These are phyloP conservation scores for Neoascia interrupta DNA, from an alignment of 2,888 invertebrate genomes.

Conservation along the genomic window DNA sequence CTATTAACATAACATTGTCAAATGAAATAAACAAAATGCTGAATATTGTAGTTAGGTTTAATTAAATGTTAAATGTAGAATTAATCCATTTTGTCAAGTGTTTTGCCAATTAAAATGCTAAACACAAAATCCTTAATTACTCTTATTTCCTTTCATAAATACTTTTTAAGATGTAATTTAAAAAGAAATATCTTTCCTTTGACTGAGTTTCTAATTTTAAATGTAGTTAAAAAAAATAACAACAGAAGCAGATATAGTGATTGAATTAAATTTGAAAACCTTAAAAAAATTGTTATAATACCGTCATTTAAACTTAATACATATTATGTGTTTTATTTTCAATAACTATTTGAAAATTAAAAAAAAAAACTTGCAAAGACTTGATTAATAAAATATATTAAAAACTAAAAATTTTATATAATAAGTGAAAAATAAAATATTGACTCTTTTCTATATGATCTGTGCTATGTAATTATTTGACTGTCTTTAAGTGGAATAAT, in stretches of 20 bases:
- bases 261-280: slow-evolving; percentile 27
- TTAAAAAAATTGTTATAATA: background rate
- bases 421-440: background rate
- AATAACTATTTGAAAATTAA: slow-evolving; percentile 9
- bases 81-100: slow-evolving; percentile 16
- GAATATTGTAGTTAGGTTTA: slow-evolving; percentile 54
- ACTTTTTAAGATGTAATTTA: background rate
- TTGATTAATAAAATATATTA: slow-evolving; percentile 25
- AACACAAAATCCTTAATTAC: background rate
- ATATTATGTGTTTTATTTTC: background rate
- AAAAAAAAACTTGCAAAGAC: slow-evolving; percentile 24
- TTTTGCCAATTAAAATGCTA: slow-evolving; percentile 20
- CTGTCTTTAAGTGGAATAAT: slow-evolving; percentile 13
- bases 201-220: slow-evolving; percentile 28
- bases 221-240: slow-evolving; percentile 11
- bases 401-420: background rate
- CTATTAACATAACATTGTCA: no score
- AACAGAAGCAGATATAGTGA: no score
- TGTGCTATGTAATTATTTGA: slow-evolving; percentile 42
- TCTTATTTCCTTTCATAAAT: slow-evolving; percentile 1
- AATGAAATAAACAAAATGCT: slow-evolving; percentile 35
- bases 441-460: slow-evolving; percentile 27
- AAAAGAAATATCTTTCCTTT: background rate
- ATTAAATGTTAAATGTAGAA: slow-evolving; percentile 37
- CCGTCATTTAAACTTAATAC: background rate